Conservation (phyloP, 2,113 vertebrate species). For the Leptosomus discolor region DNA sequence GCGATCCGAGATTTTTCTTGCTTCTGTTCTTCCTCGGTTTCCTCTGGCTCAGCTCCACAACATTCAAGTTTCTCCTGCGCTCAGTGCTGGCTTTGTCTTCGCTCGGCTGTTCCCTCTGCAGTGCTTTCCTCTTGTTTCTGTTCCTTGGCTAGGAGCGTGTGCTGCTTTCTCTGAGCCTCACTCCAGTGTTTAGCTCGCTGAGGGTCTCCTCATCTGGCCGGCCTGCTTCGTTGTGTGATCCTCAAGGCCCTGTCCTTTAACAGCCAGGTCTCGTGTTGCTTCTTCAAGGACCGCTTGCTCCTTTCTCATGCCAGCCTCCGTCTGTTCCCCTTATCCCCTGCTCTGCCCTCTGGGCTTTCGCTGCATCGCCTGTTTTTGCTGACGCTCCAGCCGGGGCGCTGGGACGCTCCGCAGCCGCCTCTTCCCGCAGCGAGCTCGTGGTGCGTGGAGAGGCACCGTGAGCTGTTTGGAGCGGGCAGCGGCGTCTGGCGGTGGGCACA, state of each 20-base stretch:
- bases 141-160: slow-evolving; percentile 67
- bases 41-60: slow-evolving; percentile 76
- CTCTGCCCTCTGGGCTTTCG: background rate
- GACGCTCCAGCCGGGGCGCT: background rate
- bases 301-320: background rate
- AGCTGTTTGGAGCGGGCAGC: background rate
- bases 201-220: slow-evolving; percentile 75
- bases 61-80: background rate
- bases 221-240: slow-evolving; percentile 66
- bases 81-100: background rate
- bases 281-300: background rate
- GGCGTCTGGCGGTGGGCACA: background rate
- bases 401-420: background rate
- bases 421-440: background rate
- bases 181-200: slow-evolving; percentile 64
- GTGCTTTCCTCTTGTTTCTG: slow-evolving; percentile 50
- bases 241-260: slow-evolving; percentile 74
- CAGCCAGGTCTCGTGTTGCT: slow-evolving; percentile 58
- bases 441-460: background rate
- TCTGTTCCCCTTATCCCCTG: background rate
- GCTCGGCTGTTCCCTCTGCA: background rate
- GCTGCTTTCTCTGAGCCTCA: slow-evolving; percentile 74
- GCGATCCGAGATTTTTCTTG: background rate
- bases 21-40: slow-evolving; percentile 28
- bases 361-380: background rate